Conservation (phyloP, 2,888 invertebrate species). For the Penaeus monodon region DNA sequence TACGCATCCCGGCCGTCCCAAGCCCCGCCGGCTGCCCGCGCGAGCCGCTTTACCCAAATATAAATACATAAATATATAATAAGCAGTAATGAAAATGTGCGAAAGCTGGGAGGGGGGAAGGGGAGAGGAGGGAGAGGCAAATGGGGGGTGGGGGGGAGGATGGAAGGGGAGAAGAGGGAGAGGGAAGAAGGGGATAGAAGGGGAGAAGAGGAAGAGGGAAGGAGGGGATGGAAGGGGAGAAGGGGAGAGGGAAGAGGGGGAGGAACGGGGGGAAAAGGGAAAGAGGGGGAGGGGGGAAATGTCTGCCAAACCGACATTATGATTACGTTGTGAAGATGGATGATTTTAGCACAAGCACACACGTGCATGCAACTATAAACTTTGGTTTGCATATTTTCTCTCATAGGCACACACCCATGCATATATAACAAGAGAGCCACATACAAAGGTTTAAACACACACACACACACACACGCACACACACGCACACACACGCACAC, state of each 20-base stretch:
- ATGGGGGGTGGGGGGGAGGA: neutral
- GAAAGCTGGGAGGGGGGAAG: neutral
- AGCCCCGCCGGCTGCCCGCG: neutral
- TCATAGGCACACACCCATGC: too few species aligned
- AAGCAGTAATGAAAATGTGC: slow-evolving; percentile 10
- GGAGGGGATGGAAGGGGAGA: slow-evolving; percentile 15
- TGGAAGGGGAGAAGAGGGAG: neutral
- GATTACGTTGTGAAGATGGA: neutral
- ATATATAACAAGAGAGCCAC: too few species aligned
- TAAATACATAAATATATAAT: neutral
- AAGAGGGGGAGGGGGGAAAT: neutral
- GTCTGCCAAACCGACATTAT: neutral
- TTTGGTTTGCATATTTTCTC: too few species aligned
- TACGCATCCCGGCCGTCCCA: neutral
- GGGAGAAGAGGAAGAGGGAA: neutral
- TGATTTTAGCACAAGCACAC: too few species aligned
- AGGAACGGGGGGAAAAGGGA: neutral
- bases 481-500: too few species aligned
- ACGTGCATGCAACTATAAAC: too few species aligned
- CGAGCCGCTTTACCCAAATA: neutral
- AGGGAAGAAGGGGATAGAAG: too few species aligned
- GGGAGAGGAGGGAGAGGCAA: slow-evolving; percentile 8
- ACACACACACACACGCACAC: too few species aligned
- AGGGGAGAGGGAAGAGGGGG: neutral
- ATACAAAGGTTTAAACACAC: too few species aligned